Evolutionary conservation across 2,888 invertebrate species (phyloP).

Genomic region (Sarcophaga carnaria): DNA sequence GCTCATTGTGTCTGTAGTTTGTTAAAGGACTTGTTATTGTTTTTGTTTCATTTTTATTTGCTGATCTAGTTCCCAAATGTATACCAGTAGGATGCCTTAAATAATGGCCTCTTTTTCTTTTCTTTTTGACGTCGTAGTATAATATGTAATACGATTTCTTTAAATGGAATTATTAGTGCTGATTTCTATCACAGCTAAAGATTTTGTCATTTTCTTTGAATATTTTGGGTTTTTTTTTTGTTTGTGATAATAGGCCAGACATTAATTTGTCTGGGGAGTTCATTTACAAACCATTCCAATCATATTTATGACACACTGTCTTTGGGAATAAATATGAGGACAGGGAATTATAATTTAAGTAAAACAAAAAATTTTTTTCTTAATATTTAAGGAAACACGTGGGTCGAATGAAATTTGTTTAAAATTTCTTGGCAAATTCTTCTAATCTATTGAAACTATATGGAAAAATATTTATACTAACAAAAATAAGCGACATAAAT

Average conservation of each 20-base stretch:
- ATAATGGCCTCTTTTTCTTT: background rate
- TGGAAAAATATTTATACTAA: no score
- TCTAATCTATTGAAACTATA: no score
- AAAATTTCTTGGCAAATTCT: no score
- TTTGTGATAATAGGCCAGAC: background rate
- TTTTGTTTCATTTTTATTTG: background rate
- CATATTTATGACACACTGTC: no score
- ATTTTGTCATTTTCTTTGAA: slow-evolving; percentile 2
- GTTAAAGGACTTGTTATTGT: slow-evolving; percentile 8
- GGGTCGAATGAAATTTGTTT: no score
- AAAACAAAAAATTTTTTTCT: background rate
- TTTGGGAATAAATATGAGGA: no score
- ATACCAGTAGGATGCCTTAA: no score
- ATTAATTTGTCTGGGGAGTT: slow-evolving; percentile 30
- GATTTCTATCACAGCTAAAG: slow-evolving; percentile 12
- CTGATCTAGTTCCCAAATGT: background rate
- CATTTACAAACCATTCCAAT: background rate
- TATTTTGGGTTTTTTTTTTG: background rate
- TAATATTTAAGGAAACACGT: background rate
- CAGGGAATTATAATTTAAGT: no score
- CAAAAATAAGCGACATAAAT: no score
- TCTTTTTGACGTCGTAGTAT: background rate
- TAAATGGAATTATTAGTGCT: slow-evolving; percentile 61
- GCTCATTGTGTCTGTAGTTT: background rate
- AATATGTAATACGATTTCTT: slow-evolving; percentile 57